Evolutionary conservation across 2,888 invertebrate genomes (phyloP).

Genomic region (Gisinianus flammeolus): DNA sequence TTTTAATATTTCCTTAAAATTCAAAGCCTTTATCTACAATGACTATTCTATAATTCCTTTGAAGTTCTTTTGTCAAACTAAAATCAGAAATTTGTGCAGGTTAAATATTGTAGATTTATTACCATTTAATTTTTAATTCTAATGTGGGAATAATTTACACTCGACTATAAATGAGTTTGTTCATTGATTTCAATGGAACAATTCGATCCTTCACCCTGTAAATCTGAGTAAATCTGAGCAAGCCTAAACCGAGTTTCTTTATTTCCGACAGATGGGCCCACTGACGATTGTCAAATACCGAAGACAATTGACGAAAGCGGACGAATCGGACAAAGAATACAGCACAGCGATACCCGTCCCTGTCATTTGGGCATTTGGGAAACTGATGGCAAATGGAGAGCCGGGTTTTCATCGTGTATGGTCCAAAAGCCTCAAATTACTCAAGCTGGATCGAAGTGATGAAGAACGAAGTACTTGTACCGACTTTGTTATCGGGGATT

Average conservation of each 20-base stretch:
- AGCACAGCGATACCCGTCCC: constrained; percentile 65
- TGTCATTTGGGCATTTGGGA: constrained; percentile 84
- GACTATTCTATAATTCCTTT: no score
- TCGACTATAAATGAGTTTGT: no score
- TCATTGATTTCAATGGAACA: no score
- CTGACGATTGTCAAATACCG: constrained; percentile 81
- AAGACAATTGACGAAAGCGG: constrained; percentile 70
- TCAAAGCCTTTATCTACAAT: no score
- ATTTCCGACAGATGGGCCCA: constrained; percentile 65
- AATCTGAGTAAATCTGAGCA: neutral
- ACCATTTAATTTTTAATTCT: no score
- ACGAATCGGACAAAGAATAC: constrained; percentile 50
- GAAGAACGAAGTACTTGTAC: constrained; percentile 37
- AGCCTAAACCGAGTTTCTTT: neutral
- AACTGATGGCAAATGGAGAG: constrained; percentile 74
- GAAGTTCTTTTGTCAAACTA: no score
- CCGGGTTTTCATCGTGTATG: constrained; percentile 84
- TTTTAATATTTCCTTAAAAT: no score
- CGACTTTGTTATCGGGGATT: constrained; percentile 42
- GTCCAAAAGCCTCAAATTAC: constrained; percentile 67
- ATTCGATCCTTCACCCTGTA: neutral
- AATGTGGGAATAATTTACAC: no score
- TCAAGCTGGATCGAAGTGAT: constrained; percentile 30
- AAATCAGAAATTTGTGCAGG: no score
- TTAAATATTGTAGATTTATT: no score